These are phyloP conservation scores for Poecilia gillii DNA, from an alignment of 2,797 vertebrate species.

Conservation along the genomic window DNA sequence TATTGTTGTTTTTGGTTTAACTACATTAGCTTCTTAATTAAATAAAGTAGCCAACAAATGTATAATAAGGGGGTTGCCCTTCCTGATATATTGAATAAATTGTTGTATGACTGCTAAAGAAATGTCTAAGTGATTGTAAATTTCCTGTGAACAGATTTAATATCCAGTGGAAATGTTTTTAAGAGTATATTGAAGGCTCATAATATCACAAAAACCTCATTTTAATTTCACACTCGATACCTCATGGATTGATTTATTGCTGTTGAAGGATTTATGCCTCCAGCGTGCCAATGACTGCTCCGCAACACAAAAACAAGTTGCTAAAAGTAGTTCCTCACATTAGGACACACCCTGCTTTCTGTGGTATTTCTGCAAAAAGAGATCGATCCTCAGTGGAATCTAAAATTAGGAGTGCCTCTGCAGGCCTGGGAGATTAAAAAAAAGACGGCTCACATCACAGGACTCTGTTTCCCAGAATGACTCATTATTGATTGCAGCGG, in stretches of 20 bases:
- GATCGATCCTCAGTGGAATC: conserved; percentile 61
- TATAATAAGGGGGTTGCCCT: not conserved
- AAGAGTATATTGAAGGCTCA: conserved; percentile 4
- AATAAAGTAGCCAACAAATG: not conserved
- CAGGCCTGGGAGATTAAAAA: conserved; percentile 26
- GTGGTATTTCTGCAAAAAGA: conserved; percentile 46
- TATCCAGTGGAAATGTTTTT: not conserved
- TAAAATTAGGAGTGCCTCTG: conserved; percentile 58
- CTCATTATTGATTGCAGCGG: conserved; percentile 75
- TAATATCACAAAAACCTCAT: not conserved
- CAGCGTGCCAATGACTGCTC: conserved; percentile 13
- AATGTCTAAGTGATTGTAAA: not conserved
- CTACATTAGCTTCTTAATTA: not conserved
- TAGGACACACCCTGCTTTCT: conserved; percentile 30
- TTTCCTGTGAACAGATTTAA: not conserved
- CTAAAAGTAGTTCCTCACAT: conserved; percentile 30
- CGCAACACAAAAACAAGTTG: conserved; percentile 25
- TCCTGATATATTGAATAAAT: not conserved
- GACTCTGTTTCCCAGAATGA: conserved; percentile 62
- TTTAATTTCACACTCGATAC: conserved; percentile 7
- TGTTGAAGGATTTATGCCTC: conserved; percentile 27
- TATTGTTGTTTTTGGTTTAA: not conserved
- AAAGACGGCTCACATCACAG: conserved; percentile 42
- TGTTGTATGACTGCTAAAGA: not conserved
- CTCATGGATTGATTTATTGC: conserved; percentile 17